Base-by-base conservation (phyloP, 1,140 invertebrate species). In the Odontomachus brunneus region DNA sequence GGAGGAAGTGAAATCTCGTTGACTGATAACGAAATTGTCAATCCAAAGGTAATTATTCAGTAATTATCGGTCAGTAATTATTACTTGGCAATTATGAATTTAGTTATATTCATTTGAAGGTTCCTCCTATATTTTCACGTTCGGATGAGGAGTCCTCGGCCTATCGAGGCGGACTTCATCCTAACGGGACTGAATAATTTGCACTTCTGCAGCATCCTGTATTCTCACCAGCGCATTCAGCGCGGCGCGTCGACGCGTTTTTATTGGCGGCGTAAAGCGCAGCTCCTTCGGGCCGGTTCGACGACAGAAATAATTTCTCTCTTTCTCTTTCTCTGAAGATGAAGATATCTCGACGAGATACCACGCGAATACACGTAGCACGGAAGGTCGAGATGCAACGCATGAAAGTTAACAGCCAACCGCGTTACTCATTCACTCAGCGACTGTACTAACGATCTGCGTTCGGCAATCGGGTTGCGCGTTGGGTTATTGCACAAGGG, bases 401-500 rank as follows among this genome's bases (percentile, higher is more conserved):
- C 19, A 51, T 65, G 48, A 66, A 76, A 76, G 51, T 57, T 55
- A 55, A 11, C 14, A 22, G 19, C 15, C 38, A 44, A 44, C 38
- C 38, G 24, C 48, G 26, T 69, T 80, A 80, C 69, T 44, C 15
- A 33, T 29, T 48, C 22, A 44, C 38, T n/a, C 49, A 38, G 74
- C 62, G 17, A 76, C 0, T 19, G 5, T 59, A 38, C 17, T 11
- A 11, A 7, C 33, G 63, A 75, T 22, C 22, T 67, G 38, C 44
- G 60, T 78, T 15, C 62, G 55, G 33, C 26, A 33, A 44, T 67
- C 63, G 17, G 26, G n/a, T 65, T 44, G 44, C 26, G 73, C 49
- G 63, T 57, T 55, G 7, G 51, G 26, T 78, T 69, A 69, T 44
- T 44, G 38, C 51, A 63, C 63, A 78, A 69, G 22, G 48, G 74